Evolutionary conservation across 2,888 invertebrate species (phyloP).

Genomic region (Euplagia quadripunctaria): DNA sequence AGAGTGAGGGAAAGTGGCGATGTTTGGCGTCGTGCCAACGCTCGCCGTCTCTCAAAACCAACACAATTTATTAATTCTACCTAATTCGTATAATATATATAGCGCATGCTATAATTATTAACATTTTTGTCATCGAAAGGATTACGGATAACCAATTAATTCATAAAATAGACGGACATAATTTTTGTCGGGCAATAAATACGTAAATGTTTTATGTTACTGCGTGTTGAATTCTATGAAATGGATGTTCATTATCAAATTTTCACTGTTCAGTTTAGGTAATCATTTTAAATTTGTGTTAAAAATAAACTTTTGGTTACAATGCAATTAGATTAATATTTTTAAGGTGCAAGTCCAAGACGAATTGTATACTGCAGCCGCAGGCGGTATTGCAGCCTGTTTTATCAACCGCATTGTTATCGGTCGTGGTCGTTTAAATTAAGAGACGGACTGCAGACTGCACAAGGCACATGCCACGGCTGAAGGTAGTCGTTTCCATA

Average conservation of each 20-base stretch:
- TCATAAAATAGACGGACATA: constrained; percentile 57
- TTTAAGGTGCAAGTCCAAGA: too few species aligned
- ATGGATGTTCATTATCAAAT: constrained; percentile 35
- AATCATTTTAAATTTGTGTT: too few species aligned
- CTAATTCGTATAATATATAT: constrained; percentile 80
- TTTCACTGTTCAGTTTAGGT: too few species aligned
- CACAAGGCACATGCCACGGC: too few species aligned
- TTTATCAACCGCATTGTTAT: too few species aligned
- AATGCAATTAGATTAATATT: too few species aligned
- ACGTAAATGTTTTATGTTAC: constrained; percentile 47
- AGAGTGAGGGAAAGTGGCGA: constrained; percentile 73
- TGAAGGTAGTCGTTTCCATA: too few species aligned
- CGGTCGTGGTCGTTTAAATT: too few species aligned
- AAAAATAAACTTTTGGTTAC: too few species aligned
- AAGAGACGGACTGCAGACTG: too few species aligned
- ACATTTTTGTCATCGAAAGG: constrained; percentile 79
- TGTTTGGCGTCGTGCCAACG: constrained; percentile 75
- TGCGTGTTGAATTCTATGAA: constrained; percentile 30
- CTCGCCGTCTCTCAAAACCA: constrained; percentile 68
- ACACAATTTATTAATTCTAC: constrained; percentile 77
- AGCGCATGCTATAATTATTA: constrained; percentile 69
- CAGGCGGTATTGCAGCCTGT: too few species aligned
- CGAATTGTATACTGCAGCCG: too few species aligned
- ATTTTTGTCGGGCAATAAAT: constrained; percentile 46
- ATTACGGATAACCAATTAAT: constrained; percentile 72